Base-by-base conservation (phyloP, 2,888 invertebrate species). In the Orthosia gothica region DNA sequence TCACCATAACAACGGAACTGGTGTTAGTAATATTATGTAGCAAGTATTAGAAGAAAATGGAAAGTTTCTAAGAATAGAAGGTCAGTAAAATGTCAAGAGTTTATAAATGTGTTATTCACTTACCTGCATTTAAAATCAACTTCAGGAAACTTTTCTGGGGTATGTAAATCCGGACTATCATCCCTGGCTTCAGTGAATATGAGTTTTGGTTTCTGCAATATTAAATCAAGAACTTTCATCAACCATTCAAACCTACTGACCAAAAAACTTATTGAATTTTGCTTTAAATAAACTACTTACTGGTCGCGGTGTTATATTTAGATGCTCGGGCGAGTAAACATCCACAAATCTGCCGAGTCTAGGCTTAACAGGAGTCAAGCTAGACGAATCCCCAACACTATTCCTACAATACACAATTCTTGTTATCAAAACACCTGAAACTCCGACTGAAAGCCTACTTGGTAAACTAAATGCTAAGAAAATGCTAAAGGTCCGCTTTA, bases 271-370 rank as follows among this genome's bases (percentile, higher is more conserved):
- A 74, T 68, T 54, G 32, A 65, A 81, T 68, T 54, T 55, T 23
- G 26, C 2, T 75, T 2, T 52, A 59, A 57, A 49, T 75, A 81
- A 50, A 47, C 67, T 81, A 94, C 96, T 94, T 92, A 97, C 97
- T 87, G 89, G 88, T 91, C 89, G 94, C 71, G 96, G 95, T 78
- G 96, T 94, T 89, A 94, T 91, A 91, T 97, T 95, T 65, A 97
- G 93, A 90, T 96, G 96, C 90, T 96, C 94, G 72, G 96, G 96
- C 54, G 96, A 97, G 91, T 96, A 96, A 92, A 93, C 91, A 93
- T 95, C 96, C 59, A 93, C 88, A 88, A 97, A 96, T 90, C 88
- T 93, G 72, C 96, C 94, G 70, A 97, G 90, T 88, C 94, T 93
- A 66, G 94, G 93, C 86, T 95, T 95, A 61, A 93, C 90, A 58